Percentiles rank a stretch among this genome's conserved stretches.
phyloP scores from a whole-genome alignment of 2,113 vertebrate genomes.

The Oreochromis aureus region DNA sequence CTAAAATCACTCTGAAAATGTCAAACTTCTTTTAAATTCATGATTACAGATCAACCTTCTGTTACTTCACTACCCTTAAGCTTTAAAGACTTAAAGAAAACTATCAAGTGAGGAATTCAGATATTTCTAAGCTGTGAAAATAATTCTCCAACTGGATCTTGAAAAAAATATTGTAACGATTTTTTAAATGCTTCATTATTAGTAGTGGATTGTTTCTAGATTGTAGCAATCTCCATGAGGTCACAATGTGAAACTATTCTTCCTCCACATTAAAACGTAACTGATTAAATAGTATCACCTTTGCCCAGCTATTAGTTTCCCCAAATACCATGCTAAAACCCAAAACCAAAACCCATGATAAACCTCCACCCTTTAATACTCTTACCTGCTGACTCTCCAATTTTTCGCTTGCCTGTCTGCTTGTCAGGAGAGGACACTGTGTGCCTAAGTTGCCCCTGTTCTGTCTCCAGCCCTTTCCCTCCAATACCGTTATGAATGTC shows the following conservation, averaged over 20 bases:
- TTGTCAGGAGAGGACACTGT: slow-evolving; percentile 70
- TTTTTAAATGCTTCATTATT: neutral
- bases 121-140: neutral
- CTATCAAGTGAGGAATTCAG: neutral
- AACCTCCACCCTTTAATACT: slow-evolving; percentile 55
- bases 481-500: slow-evolving; percentile 83
- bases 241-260: neutral
- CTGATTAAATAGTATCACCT: neutral
- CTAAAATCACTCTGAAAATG: neutral
- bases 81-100: neutral
- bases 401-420: slow-evolving; percentile 70
- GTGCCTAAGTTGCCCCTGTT: slow-evolving; percentile 70
- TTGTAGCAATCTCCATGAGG: neutral
- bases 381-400: slow-evolving; percentile 66
- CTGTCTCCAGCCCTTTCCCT: slow-evolving; percentile 68
- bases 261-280: neutral
- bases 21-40: neutral
- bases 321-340: neutral
- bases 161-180: neutral
- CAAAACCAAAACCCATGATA: neutral
- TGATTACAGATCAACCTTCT: neutral
- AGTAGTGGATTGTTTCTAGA: neutral
- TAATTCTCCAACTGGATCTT: neutral
- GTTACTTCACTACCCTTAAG: neutral
- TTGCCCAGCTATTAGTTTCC: neutral